Evolutionary conservation across 2,888 invertebrate genomes (phyloP).

Genomic region (Ormyrus labotus): DNA sequence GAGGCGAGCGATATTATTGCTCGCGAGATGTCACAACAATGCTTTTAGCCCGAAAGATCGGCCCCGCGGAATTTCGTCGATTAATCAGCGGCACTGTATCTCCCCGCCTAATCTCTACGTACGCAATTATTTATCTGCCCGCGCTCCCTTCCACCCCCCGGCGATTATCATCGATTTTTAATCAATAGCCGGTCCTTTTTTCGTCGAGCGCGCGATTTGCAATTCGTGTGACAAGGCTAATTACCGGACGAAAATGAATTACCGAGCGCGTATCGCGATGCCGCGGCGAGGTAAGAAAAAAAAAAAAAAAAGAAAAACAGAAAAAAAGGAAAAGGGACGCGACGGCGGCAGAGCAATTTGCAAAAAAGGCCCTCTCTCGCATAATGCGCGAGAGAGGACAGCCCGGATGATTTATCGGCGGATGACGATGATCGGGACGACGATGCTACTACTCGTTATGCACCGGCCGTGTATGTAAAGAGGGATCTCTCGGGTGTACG

Average conservation of each 20-base stretch:
- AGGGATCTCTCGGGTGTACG: neutral
- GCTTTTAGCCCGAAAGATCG: constrained; percentile 13
- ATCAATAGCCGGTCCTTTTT: constrained; percentile 12
- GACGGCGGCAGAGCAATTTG: neutral
- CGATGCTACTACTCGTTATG: neutral
- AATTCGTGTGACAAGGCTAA: constrained; percentile 42
- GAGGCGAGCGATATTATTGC: constrained; percentile 1
- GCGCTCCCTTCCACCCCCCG: neutral
- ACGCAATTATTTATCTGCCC: constrained; percentile 42
- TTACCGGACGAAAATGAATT: constrained; percentile 51
- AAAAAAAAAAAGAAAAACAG: neutral
- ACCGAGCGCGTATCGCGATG: constrained; percentile 21
- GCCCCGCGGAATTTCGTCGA: constrained; percentile 28
- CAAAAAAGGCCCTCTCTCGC: neutral
- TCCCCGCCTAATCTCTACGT: constrained; percentile 23
- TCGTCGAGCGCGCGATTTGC: neutral
- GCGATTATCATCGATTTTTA: constrained; percentile 50
- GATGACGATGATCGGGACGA: constrained; percentile 27
- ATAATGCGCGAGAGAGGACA: constrained; percentile 21
- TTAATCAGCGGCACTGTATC: constrained; percentile 41
- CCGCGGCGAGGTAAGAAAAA: neutral
- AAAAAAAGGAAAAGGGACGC: neutral
- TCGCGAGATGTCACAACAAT: neutral
- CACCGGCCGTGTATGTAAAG: neutral
- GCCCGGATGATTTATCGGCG: constrained; percentile 49